phyloP scores from a whole-genome alignment of 2,888 invertebrate species.

The Geotrupes spiniger region DNA sequence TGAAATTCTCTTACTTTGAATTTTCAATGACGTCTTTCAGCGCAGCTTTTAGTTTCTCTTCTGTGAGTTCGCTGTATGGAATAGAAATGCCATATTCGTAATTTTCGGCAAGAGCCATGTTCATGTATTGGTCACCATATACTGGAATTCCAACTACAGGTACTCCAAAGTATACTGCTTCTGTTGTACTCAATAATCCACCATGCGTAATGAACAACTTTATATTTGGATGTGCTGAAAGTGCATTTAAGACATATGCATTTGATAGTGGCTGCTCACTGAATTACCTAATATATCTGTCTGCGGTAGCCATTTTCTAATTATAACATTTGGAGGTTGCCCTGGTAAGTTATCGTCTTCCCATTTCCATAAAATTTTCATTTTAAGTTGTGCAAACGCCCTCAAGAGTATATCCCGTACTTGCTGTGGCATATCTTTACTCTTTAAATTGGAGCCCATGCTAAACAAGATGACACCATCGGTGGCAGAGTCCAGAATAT shows the following conservation, averaged over 20 bases:
- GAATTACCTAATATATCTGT: constrained; percentile 34
- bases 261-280: too few species aligned
- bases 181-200: constrained; percentile 30
- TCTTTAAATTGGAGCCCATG: constrained; percentile 59
- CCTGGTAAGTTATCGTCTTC: too few species aligned
- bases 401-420: constrained; percentile 55
- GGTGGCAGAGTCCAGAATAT: constrained; percentile 52
- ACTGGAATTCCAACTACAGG: constrained; percentile 29
- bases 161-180: constrained; percentile 28
- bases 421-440: constrained; percentile 54
- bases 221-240: constrained; percentile 29
- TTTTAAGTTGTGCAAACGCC: constrained; percentile 58
- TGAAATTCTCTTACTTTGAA: constrained; percentile 22
- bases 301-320: constrained; percentile 50
- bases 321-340: constrained; percentile 48
- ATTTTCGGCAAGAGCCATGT: constrained; percentile 21
- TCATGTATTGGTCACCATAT: constrained; percentile 28
- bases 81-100: constrained; percentile 26
- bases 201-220: constrained; percentile 33
- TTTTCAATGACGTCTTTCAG: constrained; percentile 25
- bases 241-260: too few species aligned
- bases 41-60: constrained; percentile 21
- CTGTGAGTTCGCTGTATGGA: constrained; percentile 21
- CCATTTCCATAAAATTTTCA: constrained; percentile 54
- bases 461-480: constrained; percentile 59